These are phyloP conservation scores for Salpingus planirostris DNA, from an alignment of 2,888 invertebrate species.

Conservation along the genomic window DNA sequence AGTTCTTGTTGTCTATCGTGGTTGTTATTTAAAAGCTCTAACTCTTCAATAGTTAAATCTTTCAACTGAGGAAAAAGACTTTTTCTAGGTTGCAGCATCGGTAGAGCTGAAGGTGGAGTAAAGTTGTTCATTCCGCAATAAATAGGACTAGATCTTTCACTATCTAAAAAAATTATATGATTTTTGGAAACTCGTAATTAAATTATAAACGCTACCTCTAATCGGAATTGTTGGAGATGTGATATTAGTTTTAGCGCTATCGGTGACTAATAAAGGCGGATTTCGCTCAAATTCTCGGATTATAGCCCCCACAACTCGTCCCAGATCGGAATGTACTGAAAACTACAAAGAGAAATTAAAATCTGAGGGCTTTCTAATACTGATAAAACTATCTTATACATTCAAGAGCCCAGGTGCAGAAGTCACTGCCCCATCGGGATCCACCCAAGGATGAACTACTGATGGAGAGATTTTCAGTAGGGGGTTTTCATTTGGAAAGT, in stretches of 20 bases:
- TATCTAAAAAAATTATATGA: slow-evolving; percentile 23
- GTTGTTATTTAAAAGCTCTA: slow-evolving; percentile 60
- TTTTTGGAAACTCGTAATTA: not conserved
- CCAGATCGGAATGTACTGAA: slow-evolving; percentile 69
- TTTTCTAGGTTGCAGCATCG: slow-evolving; percentile 8
- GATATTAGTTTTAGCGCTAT: slow-evolving; percentile 16
- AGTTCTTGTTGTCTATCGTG: slow-evolving; percentile 66
- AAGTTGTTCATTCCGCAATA: slow-evolving; percentile 26
- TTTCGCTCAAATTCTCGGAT: slow-evolving; percentile 67
- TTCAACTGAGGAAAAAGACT: slow-evolving; percentile 45
- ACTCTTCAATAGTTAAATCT: slow-evolving; percentile 51
- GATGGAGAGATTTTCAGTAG: slow-evolving; percentile 57
- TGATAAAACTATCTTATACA: too few relatives aligned
- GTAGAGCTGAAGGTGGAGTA: slow-evolving; percentile 24
- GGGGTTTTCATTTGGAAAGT: slow-evolving; percentile 71
- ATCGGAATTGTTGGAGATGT: slow-evolving; percentile 25
- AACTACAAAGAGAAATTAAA: too few relatives aligned
- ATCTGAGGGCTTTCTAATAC: too few relatives aligned
- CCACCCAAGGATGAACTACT: slow-evolving; percentile 65
- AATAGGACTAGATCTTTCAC: slow-evolving; percentile 32
- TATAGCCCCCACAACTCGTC: slow-evolving; percentile 71
- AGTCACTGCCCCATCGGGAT: slow-evolving; percentile 57
- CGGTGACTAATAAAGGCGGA: slow-evolving; percentile 45
- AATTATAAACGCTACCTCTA: slow-evolving; percentile 17
- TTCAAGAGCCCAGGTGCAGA: slow-evolving; percentile 69